A percentile compares a stretch with the other conserved stretches of the same genome.
Evolutionary conservation across 2,113 vertebrate species (phyloP).

Genomic region (Brachyistius frenatus): DNA sequence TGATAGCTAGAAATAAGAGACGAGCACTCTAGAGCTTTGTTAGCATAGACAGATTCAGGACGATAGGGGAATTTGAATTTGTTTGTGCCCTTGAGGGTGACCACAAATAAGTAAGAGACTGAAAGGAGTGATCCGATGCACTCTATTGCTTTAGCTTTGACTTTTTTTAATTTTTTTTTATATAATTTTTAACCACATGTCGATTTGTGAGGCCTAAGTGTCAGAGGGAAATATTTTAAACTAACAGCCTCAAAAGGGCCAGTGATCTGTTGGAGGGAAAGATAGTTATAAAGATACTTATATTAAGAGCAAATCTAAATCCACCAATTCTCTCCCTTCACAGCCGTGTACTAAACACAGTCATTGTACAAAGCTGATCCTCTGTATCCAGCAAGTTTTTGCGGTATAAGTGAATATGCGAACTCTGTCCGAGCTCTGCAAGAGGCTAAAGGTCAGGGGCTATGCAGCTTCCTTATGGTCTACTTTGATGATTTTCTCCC

Average conservation of each 20-base stretch:
- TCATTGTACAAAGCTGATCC: constrained; percentile 1
- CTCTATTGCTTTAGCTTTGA: constrained; percentile 11
- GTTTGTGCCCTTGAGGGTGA: constrained; percentile 65
- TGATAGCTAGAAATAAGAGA: constrained; percentile 45
- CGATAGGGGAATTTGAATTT: constrained; percentile 61
- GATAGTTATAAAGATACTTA: background rate
- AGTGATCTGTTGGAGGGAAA: constrained; percentile 30
- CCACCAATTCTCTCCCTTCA: constrained; percentile 6
- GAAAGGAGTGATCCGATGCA: constrained; percentile 41
- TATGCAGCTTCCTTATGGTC: constrained; percentile 37
- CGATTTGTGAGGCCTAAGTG: constrained; percentile 15
- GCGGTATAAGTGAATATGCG: background rate
- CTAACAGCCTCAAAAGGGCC: constrained; percentile 2
- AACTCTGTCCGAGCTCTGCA: background rate
- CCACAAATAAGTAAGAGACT: constrained; percentile 56
- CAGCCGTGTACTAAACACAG: background rate
- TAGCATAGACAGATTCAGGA: constrained; percentile 72
- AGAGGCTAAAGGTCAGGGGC: constrained; percentile 39
- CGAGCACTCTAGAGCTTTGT: constrained; percentile 55
- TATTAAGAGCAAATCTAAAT: background rate
- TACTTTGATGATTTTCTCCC: constrained; percentile 54
- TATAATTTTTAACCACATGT: constrained; percentile 14
- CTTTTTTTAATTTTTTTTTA: background rate
- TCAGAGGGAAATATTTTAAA: background rate
- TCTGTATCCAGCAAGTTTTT: background rate